Evolutionary conservation across 2,113 vertebrate genomes (phyloP), one percentile per base, ranked within the genome.

Genomic region (Equus quagga): DNA sequence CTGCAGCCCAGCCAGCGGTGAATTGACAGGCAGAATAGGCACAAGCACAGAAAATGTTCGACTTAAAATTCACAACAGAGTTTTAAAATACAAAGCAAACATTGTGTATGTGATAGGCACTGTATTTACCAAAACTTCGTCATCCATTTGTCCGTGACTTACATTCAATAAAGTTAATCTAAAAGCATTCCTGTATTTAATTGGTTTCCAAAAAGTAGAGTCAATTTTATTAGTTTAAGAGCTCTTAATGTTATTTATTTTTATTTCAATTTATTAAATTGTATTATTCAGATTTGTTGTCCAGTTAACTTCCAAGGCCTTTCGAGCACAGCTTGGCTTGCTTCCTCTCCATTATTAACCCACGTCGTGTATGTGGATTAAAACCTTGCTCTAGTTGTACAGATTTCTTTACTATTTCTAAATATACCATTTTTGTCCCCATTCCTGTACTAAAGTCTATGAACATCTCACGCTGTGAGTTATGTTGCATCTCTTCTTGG

Each of bases 31-130:
- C 3, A 92, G 2, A 86, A 75, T 58, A 58, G 17, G 4, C 8
- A 72, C 54, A 89, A n/a, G 12, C 31, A 75, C 15, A 81, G 62
- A 82, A 93, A 94, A 90, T 17, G 12, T 79, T 31, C 69, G 33
- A 90, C 3, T 58, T 96, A 75, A 76, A 80, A 65, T 44, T 51
- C 46, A 78, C 4, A 72, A 75, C 9, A 44, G 8, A 76, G 18
- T 44, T 84, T 83, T 70, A 79, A 96, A 96, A 64, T n/a, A 75
- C 58, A 88, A 92, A 70, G 54, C 41, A 89, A 96, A 24, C 4
- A 19, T 8, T n/a, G 2, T 75, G 19, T 54, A 5, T 79, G 28
- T 82, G 70, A 89, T 11, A 31, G 75, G 58, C 8, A 75, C 23
- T 24, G 10, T 73, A 14, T 23, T 75, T 94, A 93, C 31, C 69